These are phyloP conservation scores for Pogoniulus pusillus DNA, from an alignment of 2,797 vertebrate genomes.

Conservation along the genomic window DNA sequence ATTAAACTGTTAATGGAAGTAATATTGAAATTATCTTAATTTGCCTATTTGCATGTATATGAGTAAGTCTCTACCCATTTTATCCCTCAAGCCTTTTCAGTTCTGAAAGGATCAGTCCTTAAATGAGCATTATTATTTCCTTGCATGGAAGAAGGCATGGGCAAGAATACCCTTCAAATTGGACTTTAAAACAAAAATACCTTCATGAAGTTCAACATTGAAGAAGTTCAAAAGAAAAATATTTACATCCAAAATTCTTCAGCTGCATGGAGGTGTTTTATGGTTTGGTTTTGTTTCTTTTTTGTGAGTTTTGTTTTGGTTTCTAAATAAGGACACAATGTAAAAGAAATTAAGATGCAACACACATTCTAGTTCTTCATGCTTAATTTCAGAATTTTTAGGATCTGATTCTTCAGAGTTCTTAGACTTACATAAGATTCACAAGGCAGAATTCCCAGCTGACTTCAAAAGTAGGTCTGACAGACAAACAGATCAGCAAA, in stretches of 20 bases:
- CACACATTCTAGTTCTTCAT: neutral
- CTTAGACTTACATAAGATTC: neutral
- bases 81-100: neutral
- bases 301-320: neutral
- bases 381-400: neutral
- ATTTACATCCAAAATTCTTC: neutral
- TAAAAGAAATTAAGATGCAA: neutral
- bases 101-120: neutral
- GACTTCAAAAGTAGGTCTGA: neutral
- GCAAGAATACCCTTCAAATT: neutral
- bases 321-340: neutral
- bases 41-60: neutral
- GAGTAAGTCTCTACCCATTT: neutral
- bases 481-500: neutral
- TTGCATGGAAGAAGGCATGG: neutral
- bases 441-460: neutral
- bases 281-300: neutral
- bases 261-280: neutral
- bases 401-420: neutral
- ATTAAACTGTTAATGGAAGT: neutral
- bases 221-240: neutral
- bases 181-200: neutral
- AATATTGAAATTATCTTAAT: neutral
- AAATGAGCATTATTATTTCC: neutral
- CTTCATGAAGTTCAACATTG: neutral